Conservation (phyloP, 2,113 vertebrate species). For the Chlorodrepanis virens region DNA sequence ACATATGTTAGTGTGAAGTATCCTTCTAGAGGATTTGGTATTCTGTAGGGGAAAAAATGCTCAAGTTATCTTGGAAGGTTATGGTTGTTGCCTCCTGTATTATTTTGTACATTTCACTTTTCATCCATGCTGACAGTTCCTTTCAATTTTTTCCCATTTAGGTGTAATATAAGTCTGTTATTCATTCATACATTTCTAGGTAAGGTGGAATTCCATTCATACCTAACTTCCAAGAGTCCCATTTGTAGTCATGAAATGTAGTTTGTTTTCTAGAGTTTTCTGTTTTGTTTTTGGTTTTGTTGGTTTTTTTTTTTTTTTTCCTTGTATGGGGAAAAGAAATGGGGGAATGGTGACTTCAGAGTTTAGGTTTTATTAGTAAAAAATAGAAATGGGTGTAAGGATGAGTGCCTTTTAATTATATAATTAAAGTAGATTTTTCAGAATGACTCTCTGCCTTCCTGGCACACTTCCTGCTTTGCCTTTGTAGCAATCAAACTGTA, state of each 20-base stretch:
- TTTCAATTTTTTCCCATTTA: conserved; percentile 87
- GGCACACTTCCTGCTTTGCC: not conserved
- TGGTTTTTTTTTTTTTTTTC: not conserved
- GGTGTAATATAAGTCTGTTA: conserved; percentile 96
- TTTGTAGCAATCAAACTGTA: not conserved
- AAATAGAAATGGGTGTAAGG: not conserved
- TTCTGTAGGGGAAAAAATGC: not conserved
- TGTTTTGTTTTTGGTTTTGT: not conserved
- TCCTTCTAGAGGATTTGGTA: not conserved
- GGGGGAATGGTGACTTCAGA: not conserved
- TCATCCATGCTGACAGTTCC: conserved; percentile 79
- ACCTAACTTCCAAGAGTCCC: conserved; percentile 62
- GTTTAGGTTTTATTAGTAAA: not conserved
- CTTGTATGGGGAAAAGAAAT: not conserved
- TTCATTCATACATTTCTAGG: conserved; percentile 94
- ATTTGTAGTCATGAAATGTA: conserved; percentile 48
- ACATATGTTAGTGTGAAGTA: not conserved
- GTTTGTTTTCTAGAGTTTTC: conserved; percentile 34
- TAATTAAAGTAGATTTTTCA: not conserved
- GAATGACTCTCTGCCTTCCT: not conserved
- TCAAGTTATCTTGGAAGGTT: conserved; percentile 7
- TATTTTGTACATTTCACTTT: conserved; percentile 74
- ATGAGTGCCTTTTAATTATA: not conserved
- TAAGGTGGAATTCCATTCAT: conserved; percentile 88
- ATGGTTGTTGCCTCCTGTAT: conserved; percentile 53